A percentile compares a stretch with the other conserved stretches of the same genome.
Evolutionary conservation across 2,113 vertebrate species (phyloP).

Genomic region (Dasyurus viverrinus): DNA sequence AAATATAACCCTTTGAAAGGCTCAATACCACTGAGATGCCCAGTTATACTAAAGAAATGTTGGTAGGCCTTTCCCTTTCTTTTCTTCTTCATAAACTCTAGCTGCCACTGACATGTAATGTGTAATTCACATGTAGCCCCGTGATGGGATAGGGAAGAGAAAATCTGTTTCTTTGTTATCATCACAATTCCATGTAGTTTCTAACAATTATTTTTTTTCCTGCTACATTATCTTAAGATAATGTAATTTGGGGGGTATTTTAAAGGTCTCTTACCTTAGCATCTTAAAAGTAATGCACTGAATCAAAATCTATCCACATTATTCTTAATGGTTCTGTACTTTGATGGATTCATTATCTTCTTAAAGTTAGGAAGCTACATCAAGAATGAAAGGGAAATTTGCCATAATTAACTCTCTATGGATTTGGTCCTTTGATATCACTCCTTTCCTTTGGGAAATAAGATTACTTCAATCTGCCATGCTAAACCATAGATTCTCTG

Average conservation of each 20-base stretch:
- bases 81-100: neutral
- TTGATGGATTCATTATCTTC: neutral
- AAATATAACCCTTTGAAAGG: neutral
- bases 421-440: constrained; percentile 30
- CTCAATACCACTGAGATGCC: neutral
- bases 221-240: neutral
- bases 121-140: no score
- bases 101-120: neutral
- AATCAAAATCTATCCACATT: neutral
- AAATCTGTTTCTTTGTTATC: neutral
- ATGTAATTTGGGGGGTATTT: constrained; percentile 34
- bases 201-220: neutral
- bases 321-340: neutral
- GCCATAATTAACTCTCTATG: neutral
- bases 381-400: neutral
- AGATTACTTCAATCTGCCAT: neutral
- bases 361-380: constrained; percentile 8
- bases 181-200: neutral
- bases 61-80: neutral
- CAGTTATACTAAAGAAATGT: neutral
- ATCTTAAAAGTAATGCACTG: constrained; percentile 36
- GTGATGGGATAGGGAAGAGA: no score
- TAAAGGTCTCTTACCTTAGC: neutral
- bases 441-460: constrained; percentile 9
- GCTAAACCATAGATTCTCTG: neutral